Base-by-base conservation (phyloP, 2,113 vertebrate genomes). In the Menura novaehollandiae region DNA sequence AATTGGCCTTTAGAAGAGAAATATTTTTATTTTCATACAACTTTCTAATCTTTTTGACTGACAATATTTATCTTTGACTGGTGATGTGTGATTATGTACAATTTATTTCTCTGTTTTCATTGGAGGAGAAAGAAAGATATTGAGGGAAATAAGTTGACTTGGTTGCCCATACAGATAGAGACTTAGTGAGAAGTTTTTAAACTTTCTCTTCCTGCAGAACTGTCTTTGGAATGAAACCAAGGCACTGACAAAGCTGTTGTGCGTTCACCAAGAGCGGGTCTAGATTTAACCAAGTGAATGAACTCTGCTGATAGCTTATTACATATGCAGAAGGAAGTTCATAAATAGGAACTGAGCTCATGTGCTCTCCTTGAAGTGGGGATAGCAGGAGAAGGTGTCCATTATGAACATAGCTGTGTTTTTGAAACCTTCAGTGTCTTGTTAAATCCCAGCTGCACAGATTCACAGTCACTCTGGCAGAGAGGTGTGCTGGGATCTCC, bases 251-350 rank as follows among this genome's bases (percentile, higher is more conserved):
- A 80, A 80, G 10, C 30, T 72, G 28, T 39, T 35, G 13, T 2
- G 0, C n/a, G 23, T 11, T 83, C 24, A 62, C 4, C n/a, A 20
- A 46, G 24, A 55, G 10, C 5, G 2, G 4, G 8, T 41, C 32
- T 44, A 30, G 43, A 33, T 75, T 43, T 81, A 27, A 17, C 23
- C 68, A 43, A 59, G 7, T 43, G 39, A 87, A 51, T 41, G 32
- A 83, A 37, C 27, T 71, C 12, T 75, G 15, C 56, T 66, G 24
- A 27, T 43, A 5, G 0, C 14, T 41, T 21, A 63, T 80, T 6
- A 3, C 26, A 16, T 6, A 9, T 91, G n/a, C 39, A 44, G 22
- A 19, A 0, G 2, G 6, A 46, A 63, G 26, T 63, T 88, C 26
- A n/a, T 68, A 14, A 72, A n/a, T 13, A 72, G 71, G 56, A 79